Conservation (phyloP, 2,888 invertebrate genomes). For the Drosophila subsilvestris region DNA sequence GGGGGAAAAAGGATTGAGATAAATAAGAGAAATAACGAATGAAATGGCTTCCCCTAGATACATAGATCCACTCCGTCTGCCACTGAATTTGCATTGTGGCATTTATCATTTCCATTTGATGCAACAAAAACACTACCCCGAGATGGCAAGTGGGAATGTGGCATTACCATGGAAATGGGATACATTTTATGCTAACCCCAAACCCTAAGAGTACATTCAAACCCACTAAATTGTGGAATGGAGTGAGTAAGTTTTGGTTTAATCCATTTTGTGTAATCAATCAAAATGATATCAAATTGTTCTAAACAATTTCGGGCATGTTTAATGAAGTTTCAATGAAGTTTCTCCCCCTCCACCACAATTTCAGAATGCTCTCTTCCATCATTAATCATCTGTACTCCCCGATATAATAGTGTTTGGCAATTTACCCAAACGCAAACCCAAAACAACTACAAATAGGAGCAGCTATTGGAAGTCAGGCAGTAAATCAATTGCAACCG, state of each 20-base stretch:
- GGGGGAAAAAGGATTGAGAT: not conserved
- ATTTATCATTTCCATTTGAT: constrained; percentile 26
- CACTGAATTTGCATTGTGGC: constrained; percentile 31
- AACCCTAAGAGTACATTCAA: not conserved
- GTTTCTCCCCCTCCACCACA: not conserved
- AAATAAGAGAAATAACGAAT: constrained; percentile 18
- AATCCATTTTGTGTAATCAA: not conserved
- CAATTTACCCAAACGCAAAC: not conserved
- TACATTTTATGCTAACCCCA: not conserved
- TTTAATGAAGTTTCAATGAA: not conserved
- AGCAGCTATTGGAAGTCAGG: constrained; percentile 7
- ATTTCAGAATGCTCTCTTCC: not conserved
- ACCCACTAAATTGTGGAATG: not conserved
- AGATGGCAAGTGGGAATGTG: constrained; percentile 9
- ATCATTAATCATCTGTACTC: constrained; percentile 8
- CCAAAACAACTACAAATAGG: constrained; percentile 23
- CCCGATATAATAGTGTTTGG: constrained; percentile 24
- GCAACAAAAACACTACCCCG: not conserved
- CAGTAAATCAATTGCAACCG: constrained; percentile 64
- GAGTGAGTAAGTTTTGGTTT: not conserved
- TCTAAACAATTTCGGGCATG: not conserved
- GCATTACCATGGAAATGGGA: not conserved
- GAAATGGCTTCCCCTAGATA: constrained; percentile 31
- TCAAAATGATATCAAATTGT: not conserved
- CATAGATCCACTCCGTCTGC: constrained; percentile 16